Evolutionary conservation across 1,140 invertebrate species (phyloP), one percentile per base, ranked within the genome.

Genomic region (Vollenhovia emeryi): DNA sequence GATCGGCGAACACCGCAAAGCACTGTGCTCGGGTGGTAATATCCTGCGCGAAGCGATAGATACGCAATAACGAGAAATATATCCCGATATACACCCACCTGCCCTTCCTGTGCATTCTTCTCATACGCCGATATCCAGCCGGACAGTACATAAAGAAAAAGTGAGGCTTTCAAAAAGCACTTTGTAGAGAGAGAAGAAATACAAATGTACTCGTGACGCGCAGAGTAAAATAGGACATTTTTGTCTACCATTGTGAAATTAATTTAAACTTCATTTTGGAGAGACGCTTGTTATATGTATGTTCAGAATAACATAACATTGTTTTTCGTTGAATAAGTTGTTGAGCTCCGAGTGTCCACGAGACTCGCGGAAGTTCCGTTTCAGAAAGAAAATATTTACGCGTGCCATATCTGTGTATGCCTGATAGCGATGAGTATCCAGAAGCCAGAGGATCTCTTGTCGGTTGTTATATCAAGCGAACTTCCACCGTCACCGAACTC

Each of bases 391-490:
- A n/a, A n/a, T n/a, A n/a, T n/a, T n/a, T n/a, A n/a, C n/a, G n/a
- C n/a, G n/a, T n/a, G n/a, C n/a, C n/a, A 43, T 43, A 24, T 64
- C 6, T 57, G 4, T 27, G 11, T 66, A 21, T 86, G 18, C 30
- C 5, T 59, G 62, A 75, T 43, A 86, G 79, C 89, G 0, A 92
- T 92, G 91, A 92, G 86, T 86, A 90, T 87, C 52, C 87, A 86
- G 85, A 93, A 92, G 48, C 48, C 92, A 11, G 92, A 92, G 15
- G 86, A 88, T 64, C 89, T 91, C 27, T 75, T 92, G 2, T 91
- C 92, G 8, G 91, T 84, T 55, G 91, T 91, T 45, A 76, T 92
- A 52, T 78, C 91, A 52, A 86, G 83, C 68, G 92, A 92, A 78
- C 85, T 93, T 36, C 78, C 88, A 36, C 69, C 90, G 1, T 92